Evolutionary conservation across 2,888 invertebrate genomes (phyloP).

Genomic region (Cryptocephalus moraei): DNA sequence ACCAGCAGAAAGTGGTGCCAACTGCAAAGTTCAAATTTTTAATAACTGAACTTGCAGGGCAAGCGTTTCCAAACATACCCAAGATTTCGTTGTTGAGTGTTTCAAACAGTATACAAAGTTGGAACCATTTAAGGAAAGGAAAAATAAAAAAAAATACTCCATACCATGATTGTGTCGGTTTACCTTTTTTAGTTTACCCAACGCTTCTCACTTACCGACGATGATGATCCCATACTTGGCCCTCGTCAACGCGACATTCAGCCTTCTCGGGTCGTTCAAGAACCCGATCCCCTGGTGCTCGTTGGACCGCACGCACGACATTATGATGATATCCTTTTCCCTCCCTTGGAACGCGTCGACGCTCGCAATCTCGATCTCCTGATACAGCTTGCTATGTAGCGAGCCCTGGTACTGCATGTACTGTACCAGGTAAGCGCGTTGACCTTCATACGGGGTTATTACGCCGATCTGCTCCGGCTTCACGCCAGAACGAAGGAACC

Average conservation of each 20-base stretch:
- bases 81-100: too few relatives aligned
- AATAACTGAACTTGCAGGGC: too few relatives aligned
- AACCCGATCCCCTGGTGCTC: slow-evolving; percentile 98
- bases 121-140: too few relatives aligned
- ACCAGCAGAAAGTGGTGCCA: too few relatives aligned
- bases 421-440: slow-evolving; percentile 92
- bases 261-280: slow-evolving; percentile 90
- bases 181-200: too few relatives aligned
- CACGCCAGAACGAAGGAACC: slow-evolving; percentile 88
- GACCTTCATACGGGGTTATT: slow-evolving; percentile 98
- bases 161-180: too few relatives aligned
- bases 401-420: slow-evolving; percentile 99
- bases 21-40: too few relatives aligned
- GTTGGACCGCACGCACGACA: slow-evolving; percentile 96
- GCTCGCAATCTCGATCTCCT: slow-evolving; percentile 98
- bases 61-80: too few relatives aligned
- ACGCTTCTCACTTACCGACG: slow-evolving; percentile 76
- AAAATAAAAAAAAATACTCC: too few relatives aligned
- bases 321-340: slow-evolving; percentile 97
- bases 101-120: too few relatives aligned
- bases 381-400: slow-evolving; percentile 90
- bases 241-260: slow-evolving; percentile 96
- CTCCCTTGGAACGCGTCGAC: slow-evolving; percentile 99
- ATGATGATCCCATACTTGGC: slow-evolving; percentile 97
- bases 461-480: slow-evolving; percentile 98